Evolutionary conservation across 30 jellyfish, hydroid and myxozoan species (phyloP), one percentile per base, ranked within the genome.

Genomic region (Catostylus mosaicus): DNA sequence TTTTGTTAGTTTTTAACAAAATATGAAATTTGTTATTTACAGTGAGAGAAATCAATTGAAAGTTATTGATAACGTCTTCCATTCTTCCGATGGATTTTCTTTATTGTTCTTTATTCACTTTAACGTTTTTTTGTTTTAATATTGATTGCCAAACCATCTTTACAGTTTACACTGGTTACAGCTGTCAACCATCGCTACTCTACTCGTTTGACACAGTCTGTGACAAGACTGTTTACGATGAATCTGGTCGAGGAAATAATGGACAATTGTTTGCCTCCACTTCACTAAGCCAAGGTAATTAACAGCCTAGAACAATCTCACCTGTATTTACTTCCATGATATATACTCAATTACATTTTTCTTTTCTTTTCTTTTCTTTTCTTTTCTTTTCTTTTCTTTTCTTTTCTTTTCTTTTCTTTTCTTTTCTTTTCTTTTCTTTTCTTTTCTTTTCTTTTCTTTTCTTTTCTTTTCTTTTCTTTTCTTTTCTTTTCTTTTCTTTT

Each of bases 171-270:
- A 30, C 77, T 14, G 93, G 95, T 12, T 77, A 80, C 88, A 86
- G 82, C 38, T 93, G 97, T 54, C 96, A 93, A 47, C 98, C 98
- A 66, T 56, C 93, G 2, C 31, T 93, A 48, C 16, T 87, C 12
- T 87, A 73, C 83, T 54, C 96, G 2, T 93, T 93, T 63, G 98
- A 93, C 51, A 75, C 50, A 64, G 31, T 64, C 18, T 93, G 98
- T 48, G 85, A 46, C 67, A 52, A 70, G 34, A 48, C 80, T 20
- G 78, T 93, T 20, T 93, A 72, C 48, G 98, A 93, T 61, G 97
- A 87, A 75, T 93, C 98, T n/a, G 93, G 98, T 30, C 82, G 75
- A 72, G 98, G 98, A 10, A 93, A 93, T 65, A 85, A 93, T 43
- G 98, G 92, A 24, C 57, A 45, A 31, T 22, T 83, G 67, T 18